These are phyloP conservation scores for Odontesthes bonariensis DNA, from an alignment of 2,113 vertebrate species.

Conservation along the genomic window DNA sequence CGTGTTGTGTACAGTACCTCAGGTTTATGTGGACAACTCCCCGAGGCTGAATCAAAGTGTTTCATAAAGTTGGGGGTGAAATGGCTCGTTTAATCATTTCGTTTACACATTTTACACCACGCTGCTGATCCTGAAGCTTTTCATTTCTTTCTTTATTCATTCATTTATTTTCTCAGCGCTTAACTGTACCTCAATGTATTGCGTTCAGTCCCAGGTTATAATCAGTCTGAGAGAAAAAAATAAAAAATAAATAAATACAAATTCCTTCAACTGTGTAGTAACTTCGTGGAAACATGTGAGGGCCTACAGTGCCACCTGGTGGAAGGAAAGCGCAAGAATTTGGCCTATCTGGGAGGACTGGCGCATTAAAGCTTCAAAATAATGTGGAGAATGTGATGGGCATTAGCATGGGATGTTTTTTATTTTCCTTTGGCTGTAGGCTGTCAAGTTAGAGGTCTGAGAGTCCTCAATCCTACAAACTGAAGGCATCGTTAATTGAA, in stretches of 20 bases:
- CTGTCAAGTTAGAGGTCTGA: too few species aligned
- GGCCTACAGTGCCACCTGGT: slow-evolving; percentile 55
- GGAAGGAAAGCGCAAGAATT: slow-evolving; percentile 28
- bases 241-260: background rate
- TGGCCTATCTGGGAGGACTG: background rate
- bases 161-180: too few species aligned
- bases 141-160: background rate
- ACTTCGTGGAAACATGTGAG: slow-evolving; percentile 22
- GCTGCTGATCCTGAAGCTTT: background rate
- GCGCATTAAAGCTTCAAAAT: background rate
- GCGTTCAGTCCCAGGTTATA: background rate
- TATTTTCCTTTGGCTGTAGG: background rate
- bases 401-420: background rate
- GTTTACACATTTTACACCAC: background rate
- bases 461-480: too few species aligned
- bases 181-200: background rate
- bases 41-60: background rate
- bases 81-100: background rate
- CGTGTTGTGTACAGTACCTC: background rate
- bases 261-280: background rate
- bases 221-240: background rate
- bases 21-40: too few species aligned
- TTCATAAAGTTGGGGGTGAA: background rate
- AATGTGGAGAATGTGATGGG: background rate
- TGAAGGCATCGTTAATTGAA: background rate